A percentile compares a stretch with the other conserved stretches of the same genome.
phyloP scores from a whole-genome alignment of 2,113 vertebrate genomes.

The Gopherus flavomarginatus region DNA sequence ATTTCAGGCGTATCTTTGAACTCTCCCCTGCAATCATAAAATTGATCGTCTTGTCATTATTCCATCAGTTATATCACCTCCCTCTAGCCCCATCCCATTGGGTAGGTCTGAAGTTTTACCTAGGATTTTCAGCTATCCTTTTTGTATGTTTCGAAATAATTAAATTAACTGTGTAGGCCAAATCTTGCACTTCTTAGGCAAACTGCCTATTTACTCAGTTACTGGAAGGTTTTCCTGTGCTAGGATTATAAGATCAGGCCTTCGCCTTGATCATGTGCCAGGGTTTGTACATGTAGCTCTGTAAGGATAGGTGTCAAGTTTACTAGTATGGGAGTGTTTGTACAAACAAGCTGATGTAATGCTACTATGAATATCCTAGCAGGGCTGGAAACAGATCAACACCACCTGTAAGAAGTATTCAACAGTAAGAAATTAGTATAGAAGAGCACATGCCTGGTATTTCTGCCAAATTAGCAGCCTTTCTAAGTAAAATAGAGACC shows the following conservation, averaged over 20 bases:
- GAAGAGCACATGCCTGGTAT: accelerated
- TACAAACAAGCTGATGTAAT: not conserved
- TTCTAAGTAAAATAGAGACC: not conserved
- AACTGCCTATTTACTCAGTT: conserved; percentile 32
- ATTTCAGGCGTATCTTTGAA: not conserved
- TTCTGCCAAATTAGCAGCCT: not conserved
- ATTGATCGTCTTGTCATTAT: not conserved
- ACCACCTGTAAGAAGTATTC: not conserved
- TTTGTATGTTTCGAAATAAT: not conserved
- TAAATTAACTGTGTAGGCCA: not conserved
- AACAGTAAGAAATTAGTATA: not conserved
- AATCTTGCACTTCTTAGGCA: not conserved
- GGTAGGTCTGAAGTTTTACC: not conserved
- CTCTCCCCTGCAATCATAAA: not conserved
- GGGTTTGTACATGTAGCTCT: not conserved
- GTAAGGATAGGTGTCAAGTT: not conserved
- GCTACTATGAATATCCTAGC: not conserved
- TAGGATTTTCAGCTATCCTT: not conserved
- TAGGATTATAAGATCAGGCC: conserved; percentile 1
- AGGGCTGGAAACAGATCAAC: not conserved
- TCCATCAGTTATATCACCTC: not conserved
- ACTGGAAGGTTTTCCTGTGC: conserved; percentile 35
- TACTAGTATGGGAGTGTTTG: not conserved
- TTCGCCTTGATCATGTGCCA: conserved; percentile 20
- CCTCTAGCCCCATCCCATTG: not conserved